Evolutionary conservation across 2,888 invertebrate species (phyloP).

Genomic region (Rhagonycha lutea): DNA sequence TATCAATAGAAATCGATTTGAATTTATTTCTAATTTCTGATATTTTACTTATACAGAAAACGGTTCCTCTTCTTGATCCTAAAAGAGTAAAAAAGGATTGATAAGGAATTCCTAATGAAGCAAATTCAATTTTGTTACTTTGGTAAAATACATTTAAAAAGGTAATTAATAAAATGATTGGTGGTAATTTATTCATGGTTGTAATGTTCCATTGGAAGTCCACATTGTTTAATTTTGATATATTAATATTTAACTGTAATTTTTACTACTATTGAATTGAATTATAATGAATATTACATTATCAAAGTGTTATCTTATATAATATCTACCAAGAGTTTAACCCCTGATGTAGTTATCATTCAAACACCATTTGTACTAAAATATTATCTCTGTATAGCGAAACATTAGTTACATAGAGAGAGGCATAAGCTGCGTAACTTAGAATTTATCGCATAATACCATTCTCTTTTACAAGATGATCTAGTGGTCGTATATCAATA

Average conservation of each 20-base stretch:
- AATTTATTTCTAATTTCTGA: background rate
- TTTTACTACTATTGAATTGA: background rate
- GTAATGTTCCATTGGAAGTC: no score
- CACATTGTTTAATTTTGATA: background rate
- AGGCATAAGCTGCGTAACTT: slow-evolving; percentile 30
- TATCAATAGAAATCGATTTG: background rate
- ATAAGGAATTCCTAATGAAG: no score
- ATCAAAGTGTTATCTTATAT: background rate
- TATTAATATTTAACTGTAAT: background rate
- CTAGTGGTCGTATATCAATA: slow-evolving; percentile 38
- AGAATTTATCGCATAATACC: slow-evolving; percentile 33
- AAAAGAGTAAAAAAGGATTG: background rate
- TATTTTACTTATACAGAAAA: background rate
- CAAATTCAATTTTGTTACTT: no score
- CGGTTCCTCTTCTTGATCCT: background rate
- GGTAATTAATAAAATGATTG: no score
- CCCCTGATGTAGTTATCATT: background rate
- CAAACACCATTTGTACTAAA: slow-evolving; percentile 9
- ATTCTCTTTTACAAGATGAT: slow-evolving; percentile 26
- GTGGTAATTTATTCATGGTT: no score
- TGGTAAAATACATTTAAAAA: no score
- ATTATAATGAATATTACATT: background rate
- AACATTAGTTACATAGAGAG: slow-evolving; percentile 24
- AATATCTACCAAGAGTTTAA: background rate
- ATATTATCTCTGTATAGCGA: slow-evolving; percentile 15